These are phyloP conservation scores for Trichacis sp. DNA, from an alignment of 2,888 invertebrate species.

Conservation along the genomic window DNA sequence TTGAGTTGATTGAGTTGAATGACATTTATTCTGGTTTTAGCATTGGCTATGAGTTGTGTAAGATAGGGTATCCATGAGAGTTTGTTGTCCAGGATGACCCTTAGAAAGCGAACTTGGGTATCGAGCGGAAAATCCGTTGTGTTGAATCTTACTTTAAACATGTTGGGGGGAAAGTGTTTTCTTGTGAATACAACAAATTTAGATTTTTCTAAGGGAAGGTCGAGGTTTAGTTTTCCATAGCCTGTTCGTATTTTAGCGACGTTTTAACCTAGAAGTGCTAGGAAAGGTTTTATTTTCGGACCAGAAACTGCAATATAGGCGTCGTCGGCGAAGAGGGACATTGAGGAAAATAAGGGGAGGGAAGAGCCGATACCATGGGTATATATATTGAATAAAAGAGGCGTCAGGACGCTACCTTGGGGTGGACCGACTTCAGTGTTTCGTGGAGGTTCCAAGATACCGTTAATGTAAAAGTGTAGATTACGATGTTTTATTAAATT, in stretches of 20 bases:
- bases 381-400: constrained; percentile 10
- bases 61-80: constrained; percentile 16
- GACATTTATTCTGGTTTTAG: constrained; percentile 1
- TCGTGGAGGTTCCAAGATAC: background rate
- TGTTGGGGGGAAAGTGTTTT: background rate
- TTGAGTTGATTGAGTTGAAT: constrained; percentile 4
- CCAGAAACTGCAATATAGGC: background rate
- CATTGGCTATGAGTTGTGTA: background rate
- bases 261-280: background rate
- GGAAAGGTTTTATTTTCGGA: background rate
- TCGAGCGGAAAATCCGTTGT: background rate
- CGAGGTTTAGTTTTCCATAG: background rate
- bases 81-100: constrained; percentile 7
- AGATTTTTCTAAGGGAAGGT: constrained; percentile 10
- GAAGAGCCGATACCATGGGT: background rate
- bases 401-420: constrained; percentile 12
- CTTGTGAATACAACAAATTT: constrained; percentile 5
- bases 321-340: background rate
- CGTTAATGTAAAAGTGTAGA: constrained; percentile 5
- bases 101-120: background rate
- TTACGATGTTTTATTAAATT: background rate
- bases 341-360: background rate
- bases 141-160: background rate
- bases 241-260: background rate
- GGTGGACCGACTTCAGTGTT: constrained; percentile 9